These are phyloP conservation scores for Eupeodes luniger DNA, from an alignment of 2,888 invertebrate genomes.

Conservation along the genomic window DNA sequence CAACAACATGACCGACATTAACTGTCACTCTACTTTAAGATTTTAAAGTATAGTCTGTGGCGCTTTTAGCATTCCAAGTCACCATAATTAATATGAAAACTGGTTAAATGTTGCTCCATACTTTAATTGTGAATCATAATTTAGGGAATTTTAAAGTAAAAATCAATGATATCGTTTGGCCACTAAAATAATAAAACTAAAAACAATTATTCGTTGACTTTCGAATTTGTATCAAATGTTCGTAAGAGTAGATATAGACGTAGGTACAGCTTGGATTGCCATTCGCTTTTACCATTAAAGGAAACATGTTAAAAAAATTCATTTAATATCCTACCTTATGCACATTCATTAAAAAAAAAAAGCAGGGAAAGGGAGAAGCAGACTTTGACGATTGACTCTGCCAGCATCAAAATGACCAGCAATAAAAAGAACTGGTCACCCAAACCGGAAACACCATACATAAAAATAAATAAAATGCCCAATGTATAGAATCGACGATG, in stretches of 20 bases:
- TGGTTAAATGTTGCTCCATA: neutral
- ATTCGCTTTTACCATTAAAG: constrained; percentile 46
- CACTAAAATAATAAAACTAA: constrained; percentile 30
- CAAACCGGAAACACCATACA: constrained; percentile 41
- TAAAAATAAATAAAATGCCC: constrained; percentile 63
- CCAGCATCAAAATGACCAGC: constrained; percentile 37
- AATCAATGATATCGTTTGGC: constrained; percentile 15
- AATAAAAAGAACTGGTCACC: constrained; percentile 51
- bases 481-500: constrained; percentile 61
- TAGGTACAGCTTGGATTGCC: constrained; percentile 26
- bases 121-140: neutral
- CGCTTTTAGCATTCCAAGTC: too few species aligned
- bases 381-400: too few species aligned
- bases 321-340: constrained; percentile 11
- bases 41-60: too few species aligned
- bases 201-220: constrained; percentile 27
- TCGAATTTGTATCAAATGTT: constrained; percentile 27
- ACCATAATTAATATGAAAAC: too few species aligned
- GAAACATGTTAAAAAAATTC: constrained; percentile 28
- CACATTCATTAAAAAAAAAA: neutral
- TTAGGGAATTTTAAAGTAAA: neutral
- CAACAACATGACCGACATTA: too few species aligned
- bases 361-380: too few species aligned
- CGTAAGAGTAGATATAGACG: neutral
- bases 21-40: too few species aligned